Evolutionary conservation across 2,888 invertebrate species (phyloP), one percentile per base, ranked within the genome.

Genomic region (Acrocera orbiculus): DNA sequence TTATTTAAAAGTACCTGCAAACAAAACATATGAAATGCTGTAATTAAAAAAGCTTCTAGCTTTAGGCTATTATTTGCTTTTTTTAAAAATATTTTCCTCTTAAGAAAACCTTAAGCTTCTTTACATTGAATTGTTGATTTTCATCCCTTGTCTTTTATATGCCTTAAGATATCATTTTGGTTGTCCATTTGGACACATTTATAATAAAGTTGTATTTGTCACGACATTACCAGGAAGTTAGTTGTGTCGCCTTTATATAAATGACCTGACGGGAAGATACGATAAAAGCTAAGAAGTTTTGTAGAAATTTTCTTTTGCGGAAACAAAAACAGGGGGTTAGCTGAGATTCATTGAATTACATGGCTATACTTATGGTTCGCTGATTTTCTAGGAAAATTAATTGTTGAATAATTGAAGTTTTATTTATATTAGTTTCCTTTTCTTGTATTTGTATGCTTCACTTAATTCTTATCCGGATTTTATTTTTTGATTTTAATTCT

Each of bases 401-500:
- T 58, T 58, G 57, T 56, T 58, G 54, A 58, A 51, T 58, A 58
- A 57, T 58, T 58, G 58, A 54, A 57, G 55, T 58, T 56, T 56
- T 56, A 56, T 56, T 56, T 56, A 57, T 55, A 55, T 56, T 52
- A 53, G 54, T 56, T 54, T 54, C 50, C 54, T 53, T 49, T 49
- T n/a, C n/a, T n/a, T n/a, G n/a, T n/a, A n/a, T n/a, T n/a, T n/a
- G n/a, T n/a, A n/a, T n/a, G n/a, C n/a, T n/a, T n/a, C n/a, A n/a
- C n/a, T n/a, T n/a, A n/a, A n/a, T n/a, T n/a, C n/a, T n/a, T n/a
- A n/a, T n/a, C n/a, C n/a, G n/a, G n/a, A n/a, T n/a, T n/a, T n/a
- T n/a, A n/a, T n/a, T n/a, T n/a, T n/a, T n/a, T n/a, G n/a, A n/a
- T n/a, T n/a, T n/a, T n/a, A n/a, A n/a, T n/a, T n/a, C n/a, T n/a